phyloP scores from a whole-genome alignment of 30 jellyfish, hydroid and myxozoan species.

The Mastigias papua region DNA sequence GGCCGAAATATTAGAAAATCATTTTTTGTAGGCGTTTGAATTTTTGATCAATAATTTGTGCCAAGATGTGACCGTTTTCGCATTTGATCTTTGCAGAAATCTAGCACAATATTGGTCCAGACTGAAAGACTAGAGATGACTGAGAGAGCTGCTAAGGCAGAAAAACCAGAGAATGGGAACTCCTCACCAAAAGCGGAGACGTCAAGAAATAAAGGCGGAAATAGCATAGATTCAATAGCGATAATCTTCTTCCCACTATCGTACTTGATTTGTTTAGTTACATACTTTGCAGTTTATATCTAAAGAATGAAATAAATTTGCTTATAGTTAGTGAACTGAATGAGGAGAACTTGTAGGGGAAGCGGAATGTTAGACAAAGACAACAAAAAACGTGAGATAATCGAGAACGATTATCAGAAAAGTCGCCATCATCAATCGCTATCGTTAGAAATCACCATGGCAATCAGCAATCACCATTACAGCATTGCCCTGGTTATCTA shows the following conservation, averaged over 20 bases:
- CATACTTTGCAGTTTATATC: not conserved
- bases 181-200: not conserved
- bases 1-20: too few relatives aligned
- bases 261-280: not conserved
- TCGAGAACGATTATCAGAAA: too few relatives aligned
- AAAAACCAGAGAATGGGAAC: too few relatives aligned
- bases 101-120: not conserved
- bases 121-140: not conserved
- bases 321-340: too few relatives aligned
- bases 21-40: too few relatives aligned
- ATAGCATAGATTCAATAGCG: conserved; percentile 16
- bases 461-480: too few relatives aligned
- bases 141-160: not conserved
- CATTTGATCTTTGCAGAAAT: conserved; percentile 3
- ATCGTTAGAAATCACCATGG: too few relatives aligned
- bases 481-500: too few relatives aligned
- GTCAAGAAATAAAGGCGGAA: not conserved
- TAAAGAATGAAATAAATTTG: not conserved
- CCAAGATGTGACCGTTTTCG: too few relatives aligned
- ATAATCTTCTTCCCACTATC: conserved; percentile 2
- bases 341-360: not conserved
- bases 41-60: too few relatives aligned
- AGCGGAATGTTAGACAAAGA: not conserved
- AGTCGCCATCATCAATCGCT: too few relatives aligned
- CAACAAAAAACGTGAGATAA: too few relatives aligned